Percentiles rank a stretch among this genome's conserved stretches.
phyloP scores from a whole-genome alignment of 2,888 invertebrate genomes.

The Nemotelus nigrinus region DNA sequence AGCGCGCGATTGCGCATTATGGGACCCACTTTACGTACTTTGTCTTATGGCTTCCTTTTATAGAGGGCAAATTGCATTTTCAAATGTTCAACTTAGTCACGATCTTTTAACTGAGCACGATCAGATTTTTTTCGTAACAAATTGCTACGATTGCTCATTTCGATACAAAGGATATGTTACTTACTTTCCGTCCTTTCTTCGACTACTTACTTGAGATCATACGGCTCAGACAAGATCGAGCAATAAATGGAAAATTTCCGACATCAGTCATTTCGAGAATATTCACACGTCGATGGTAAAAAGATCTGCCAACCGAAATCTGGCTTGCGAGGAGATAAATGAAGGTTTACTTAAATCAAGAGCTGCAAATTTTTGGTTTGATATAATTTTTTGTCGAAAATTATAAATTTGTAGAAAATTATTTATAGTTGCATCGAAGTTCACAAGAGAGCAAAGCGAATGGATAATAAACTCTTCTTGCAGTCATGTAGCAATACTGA shows the following conservation, averaged over 20 bases:
- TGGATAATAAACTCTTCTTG: no score
- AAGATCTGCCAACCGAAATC: neutral
- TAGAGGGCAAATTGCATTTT: slow-evolving; percentile 43
- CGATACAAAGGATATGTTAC: slow-evolving; percentile 40
- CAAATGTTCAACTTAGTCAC: slow-evolving; percentile 44
- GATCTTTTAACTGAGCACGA: slow-evolving; percentile 43
- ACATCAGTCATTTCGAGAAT: slow-evolving; percentile 36
- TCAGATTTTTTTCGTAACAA: slow-evolving; percentile 44
- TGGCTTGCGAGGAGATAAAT: no score
- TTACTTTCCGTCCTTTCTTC: neutral
- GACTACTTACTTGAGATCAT: neutral
- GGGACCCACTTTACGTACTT: slow-evolving; percentile 15
- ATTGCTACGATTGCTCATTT: slow-evolving; percentile 43
- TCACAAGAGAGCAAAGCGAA: no score
- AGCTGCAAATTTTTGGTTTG: no score
- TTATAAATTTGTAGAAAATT: no score
- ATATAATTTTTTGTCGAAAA: no score
- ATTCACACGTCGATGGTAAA: slow-evolving; percentile 36
- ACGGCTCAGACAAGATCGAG: neutral
- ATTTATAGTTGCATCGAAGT: no score
- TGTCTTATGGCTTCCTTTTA: slow-evolving; percentile 36
- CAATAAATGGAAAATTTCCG: slow-evolving; percentile 12
- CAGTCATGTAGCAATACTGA: no score
- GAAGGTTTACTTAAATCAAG: no score
- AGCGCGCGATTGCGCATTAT: slow-evolving; percentile 28